Evolutionary conservation across 2,113 vertebrate genomes (phyloP).

Genomic region (Ictalurus furcatus): DNA sequence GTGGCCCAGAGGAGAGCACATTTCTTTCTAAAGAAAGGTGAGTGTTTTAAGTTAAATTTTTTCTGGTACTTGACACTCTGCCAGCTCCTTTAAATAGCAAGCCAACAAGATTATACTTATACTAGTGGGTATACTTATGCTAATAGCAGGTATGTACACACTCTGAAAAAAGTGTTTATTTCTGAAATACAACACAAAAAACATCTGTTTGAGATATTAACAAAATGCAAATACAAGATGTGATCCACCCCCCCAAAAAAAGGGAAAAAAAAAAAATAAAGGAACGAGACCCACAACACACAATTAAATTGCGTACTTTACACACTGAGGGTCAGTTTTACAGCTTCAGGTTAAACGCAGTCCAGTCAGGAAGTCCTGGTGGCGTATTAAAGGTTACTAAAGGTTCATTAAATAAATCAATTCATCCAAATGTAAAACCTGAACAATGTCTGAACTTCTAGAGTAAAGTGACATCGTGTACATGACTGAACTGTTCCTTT

Average conservation of each 20-base stretch:
- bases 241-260: background rate
- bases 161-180: conserved; percentile 21
- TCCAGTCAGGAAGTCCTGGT: background rate
- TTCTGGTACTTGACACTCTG: too few relatives aligned
- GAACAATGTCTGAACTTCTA: background rate
- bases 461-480: background rate
- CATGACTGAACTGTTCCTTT: background rate
- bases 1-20: too few relatives aligned
- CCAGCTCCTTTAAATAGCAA: too few relatives aligned
- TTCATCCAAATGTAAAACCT: background rate
- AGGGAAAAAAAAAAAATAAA: background rate
- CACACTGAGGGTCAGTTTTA: background rate
- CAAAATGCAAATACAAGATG: background rate
- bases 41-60: too few relatives aligned
- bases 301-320: background rate
- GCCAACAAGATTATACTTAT: too few relatives aligned
- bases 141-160: too few relatives aligned
- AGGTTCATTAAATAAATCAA: background rate
- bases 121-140: too few relatives aligned
- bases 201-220: background rate
- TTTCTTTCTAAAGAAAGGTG: too few relatives aligned
- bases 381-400: background rate
- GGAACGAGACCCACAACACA: background rate
- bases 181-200: background rate
- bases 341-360: background rate